phyloP scores from a whole-genome alignment of 1,140 invertebrate genomes.

The Aphelinus certus region DNA sequence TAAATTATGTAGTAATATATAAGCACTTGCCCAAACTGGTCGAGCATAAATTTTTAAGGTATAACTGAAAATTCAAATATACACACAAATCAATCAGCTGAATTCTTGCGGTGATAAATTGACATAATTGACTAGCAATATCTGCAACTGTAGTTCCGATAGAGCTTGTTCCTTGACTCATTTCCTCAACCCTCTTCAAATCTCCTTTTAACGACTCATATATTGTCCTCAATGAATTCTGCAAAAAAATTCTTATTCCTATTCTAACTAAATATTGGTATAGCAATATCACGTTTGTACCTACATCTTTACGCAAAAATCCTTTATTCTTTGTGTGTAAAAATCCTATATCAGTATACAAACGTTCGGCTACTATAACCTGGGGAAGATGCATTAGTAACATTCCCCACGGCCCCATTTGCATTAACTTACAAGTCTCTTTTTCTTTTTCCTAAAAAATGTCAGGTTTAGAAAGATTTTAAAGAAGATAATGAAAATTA shows the following conservation, averaged over 20 bases:
- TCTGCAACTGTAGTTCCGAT: slow-evolving; percentile 65
- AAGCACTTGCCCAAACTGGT: too few species aligned
- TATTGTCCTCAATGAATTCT: slow-evolving; percentile 71
- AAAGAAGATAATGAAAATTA: too few species aligned
- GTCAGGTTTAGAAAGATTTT: slow-evolving; percentile 12
- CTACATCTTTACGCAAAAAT: slow-evolving; percentile 77
- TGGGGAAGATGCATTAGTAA: slow-evolving; percentile 71
- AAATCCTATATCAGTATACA: slow-evolving; percentile 75
- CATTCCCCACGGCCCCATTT: slow-evolving; percentile 69
- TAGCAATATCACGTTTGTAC: too few species aligned
- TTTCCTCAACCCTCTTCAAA: slow-evolving; percentile 69
- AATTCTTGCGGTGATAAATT: slow-evolving; percentile 72
- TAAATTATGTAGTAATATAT: too few species aligned
- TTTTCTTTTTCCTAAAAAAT: slow-evolving; percentile 72
- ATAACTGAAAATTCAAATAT: too few species aligned
- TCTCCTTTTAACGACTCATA: slow-evolving; percentile 70
- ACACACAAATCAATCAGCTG: slow-evolving; percentile 70
- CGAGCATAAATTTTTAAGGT: too few species aligned
- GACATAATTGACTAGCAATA: slow-evolving; percentile 71
- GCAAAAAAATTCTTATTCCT: slow-evolving; percentile 42
- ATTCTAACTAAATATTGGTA: too few species aligned
- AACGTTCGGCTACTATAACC: slow-evolving; percentile 73
- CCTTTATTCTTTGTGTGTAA: slow-evolving; percentile 74
- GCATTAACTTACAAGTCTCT: slow-evolving; percentile 65
- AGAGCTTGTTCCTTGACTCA: slow-evolving; percentile 59